Evolutionary conservation across 2,797 vertebrate genomes (phyloP).

Genomic region (Staurois parvus): DNA sequence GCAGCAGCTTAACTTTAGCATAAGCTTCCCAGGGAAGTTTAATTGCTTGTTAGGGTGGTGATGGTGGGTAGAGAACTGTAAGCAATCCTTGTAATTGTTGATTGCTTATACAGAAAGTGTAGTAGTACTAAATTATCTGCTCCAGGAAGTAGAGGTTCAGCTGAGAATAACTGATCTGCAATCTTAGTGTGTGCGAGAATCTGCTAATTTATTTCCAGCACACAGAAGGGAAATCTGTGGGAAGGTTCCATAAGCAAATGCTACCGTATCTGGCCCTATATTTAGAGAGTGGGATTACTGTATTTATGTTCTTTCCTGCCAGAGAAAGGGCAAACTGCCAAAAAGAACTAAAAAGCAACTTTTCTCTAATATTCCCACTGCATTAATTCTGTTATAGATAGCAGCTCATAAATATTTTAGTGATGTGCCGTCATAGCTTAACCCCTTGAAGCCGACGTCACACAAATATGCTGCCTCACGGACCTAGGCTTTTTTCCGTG

Average conservation of each 20-base stretch:
- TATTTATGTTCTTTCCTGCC: slow-evolving; percentile 19
- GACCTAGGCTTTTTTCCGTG: no score
- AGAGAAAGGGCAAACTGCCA: not conserved
- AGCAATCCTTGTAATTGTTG: slow-evolving; percentile 66
- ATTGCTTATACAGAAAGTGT: slow-evolving; percentile 66
- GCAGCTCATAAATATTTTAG: not conserved
- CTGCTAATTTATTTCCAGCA: not conserved
- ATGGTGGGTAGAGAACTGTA: slow-evolving; percentile 52
- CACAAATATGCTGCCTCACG: no score
- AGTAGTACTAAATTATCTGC: slow-evolving; percentile 60
- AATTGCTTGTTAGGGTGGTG: slow-evolving; percentile 54
- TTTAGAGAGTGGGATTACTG: slow-evolving; percentile 29
- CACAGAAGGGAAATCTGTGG: slow-evolving; percentile 38
- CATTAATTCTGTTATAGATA: not conserved
- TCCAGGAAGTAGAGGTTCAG: slow-evolving; percentile 64
- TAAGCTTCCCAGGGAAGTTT: slow-evolving; percentile 50
- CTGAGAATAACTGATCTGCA: slow-evolving; percentile 52
- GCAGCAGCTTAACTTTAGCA: slow-evolving; percentile 42
- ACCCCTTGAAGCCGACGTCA: no score
- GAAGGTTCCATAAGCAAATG: slow-evolving; percentile 7
- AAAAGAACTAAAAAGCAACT: not conserved
- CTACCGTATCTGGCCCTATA: slow-evolving; percentile 13
- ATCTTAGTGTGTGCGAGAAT: slow-evolving; percentile 19
- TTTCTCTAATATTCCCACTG: not conserved
- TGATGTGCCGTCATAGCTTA: not conserved